Conservation (phyloP, 2,797 vertebrate genomes). For the Hylomyscus alleni region DNA sequence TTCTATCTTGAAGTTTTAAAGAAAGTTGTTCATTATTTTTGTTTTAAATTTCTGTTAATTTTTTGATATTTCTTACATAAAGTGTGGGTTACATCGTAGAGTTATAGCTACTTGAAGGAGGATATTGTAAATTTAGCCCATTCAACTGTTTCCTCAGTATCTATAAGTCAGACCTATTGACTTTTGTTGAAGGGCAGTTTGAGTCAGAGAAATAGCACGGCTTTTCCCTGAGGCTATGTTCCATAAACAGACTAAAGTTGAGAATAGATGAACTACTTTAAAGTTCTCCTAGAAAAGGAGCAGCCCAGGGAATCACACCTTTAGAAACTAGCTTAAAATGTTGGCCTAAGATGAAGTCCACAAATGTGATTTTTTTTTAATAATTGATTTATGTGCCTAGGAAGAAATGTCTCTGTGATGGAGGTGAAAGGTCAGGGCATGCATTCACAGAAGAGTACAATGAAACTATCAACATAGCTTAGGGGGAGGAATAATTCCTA, state of each 20-base stretch:
- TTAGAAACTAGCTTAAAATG: conserved; percentile 69
- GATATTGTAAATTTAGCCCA: not conserved
- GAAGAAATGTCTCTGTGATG: not conserved
- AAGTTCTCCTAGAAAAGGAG: conserved; percentile 63
- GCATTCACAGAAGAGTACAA: not conserved
- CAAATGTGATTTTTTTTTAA: conserved; percentile 56
- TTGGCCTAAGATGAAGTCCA: not conserved
- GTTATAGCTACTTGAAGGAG: not conserved
- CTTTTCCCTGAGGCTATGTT: conserved; percentile 69
- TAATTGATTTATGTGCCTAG: conserved; percentile 42
- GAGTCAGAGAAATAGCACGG: conserved; percentile 66
- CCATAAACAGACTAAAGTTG: conserved; percentile 69
- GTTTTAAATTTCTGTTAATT: not conserved
- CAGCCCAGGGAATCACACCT: conserved; percentile 73
- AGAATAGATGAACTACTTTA: conserved; percentile 67
- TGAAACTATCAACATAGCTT: conserved; percentile 25
- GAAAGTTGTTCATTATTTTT: conserved; percentile 36
- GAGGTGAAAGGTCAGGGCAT: conserved; percentile 29
- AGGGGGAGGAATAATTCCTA: not conserved
- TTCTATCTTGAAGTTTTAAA: not conserved
- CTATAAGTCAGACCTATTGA: conserved; percentile 48
- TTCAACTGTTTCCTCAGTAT: conserved; percentile 47
- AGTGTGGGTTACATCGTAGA: not conserved
- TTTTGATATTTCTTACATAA: conserved; percentile 19
- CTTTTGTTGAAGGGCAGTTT: conserved; percentile 75